These are phyloP conservation scores for Pachypanchax playfairii DNA, from an alignment of 2,113 vertebrate genomes.

Conservation along the genomic window DNA sequence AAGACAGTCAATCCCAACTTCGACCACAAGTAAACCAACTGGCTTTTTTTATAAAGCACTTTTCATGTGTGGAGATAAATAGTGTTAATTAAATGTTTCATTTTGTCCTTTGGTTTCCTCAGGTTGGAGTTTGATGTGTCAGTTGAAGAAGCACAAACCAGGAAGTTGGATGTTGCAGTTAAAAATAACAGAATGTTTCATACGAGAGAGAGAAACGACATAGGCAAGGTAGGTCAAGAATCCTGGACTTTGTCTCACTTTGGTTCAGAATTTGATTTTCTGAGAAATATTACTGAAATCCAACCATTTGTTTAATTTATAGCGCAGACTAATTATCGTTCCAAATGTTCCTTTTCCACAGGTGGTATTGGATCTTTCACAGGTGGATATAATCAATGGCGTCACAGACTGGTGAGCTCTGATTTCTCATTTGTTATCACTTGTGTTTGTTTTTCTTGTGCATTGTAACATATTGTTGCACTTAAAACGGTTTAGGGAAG, in stretches of 20 bases:
- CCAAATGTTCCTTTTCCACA: slow-evolving; percentile 68
- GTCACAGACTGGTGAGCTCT: slow-evolving; percentile 84
- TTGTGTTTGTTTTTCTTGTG: no score
- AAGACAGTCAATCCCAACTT: slow-evolving; percentile 88
- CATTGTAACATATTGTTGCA: no score
- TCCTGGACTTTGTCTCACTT: not conserved
- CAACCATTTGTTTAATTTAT: no score
- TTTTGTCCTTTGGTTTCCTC: not conserved
- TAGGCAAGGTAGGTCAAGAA: slow-evolving; percentile 84
- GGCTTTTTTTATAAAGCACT: fast-evolving
- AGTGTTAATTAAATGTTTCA: not conserved
- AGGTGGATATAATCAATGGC: slow-evolving; percentile 85
- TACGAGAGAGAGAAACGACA: slow-evolving; percentile 88
- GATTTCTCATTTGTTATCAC: not conserved
- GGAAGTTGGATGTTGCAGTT: slow-evolving; percentile 89
- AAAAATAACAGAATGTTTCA: slow-evolving; percentile 90
- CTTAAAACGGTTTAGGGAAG: no score
- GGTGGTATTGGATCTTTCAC: slow-evolving; percentile 87
- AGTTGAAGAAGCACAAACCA: slow-evolving; percentile 82
- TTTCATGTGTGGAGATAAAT: not conserved
- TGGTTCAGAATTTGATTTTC: not conserved
- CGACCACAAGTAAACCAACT: slow-evolving; percentile 86
- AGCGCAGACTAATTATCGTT: no score
- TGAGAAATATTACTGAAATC: no score
- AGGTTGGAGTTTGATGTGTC: slow-evolving; percentile 92